Conservation (phyloP, 53 echinoderm and acorn worm species). For the Holothuria scabra region DNA sequence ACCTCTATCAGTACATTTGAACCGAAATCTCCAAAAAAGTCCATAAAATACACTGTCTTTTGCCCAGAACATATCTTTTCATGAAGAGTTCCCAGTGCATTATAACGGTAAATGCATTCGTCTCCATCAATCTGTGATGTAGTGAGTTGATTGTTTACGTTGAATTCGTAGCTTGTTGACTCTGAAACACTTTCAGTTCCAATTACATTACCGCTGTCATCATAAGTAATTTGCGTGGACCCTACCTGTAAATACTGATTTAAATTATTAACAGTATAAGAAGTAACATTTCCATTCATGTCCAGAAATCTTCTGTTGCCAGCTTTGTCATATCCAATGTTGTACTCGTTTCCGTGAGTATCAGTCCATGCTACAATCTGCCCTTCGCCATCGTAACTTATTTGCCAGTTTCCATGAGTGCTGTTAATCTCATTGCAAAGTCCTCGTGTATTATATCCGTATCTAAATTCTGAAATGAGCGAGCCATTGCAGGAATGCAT, state of each 20-base stretch:
- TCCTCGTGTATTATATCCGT: slow-evolving; percentile 37
- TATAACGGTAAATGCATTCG: slow-evolving; percentile 50
- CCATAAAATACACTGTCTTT: slow-evolving; percentile 35
- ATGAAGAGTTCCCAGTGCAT: slow-evolving; percentile 57
- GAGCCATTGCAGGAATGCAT: slow-evolving; percentile 12
- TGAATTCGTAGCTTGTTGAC: neutral
- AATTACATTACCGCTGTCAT: slow-evolving; percentile 48
- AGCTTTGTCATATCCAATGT: slow-evolving; percentile 50
- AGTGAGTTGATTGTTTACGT: slow-evolving; percentile 22
- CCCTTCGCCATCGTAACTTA: slow-evolving; percentile 49
- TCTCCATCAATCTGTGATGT: slow-evolving; percentile 10
- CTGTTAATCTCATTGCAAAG: slow-evolving; percentile 34
- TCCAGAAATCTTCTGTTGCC: slow-evolving; percentile 44
- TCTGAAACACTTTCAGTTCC: neutral
- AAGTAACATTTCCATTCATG: slow-evolving; percentile 11
- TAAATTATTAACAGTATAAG: slow-evolving; percentile 55
- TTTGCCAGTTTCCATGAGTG: slow-evolving; percentile 42
- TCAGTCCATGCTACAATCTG: slow-evolving; percentile 56
- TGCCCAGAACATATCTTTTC: slow-evolving; percentile 35
- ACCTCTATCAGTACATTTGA: slow-evolving; percentile 55
- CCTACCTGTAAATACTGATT: slow-evolving; percentile 54
- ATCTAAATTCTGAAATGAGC: slow-evolving; percentile 11
- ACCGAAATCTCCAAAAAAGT: slow-evolving; percentile 61
- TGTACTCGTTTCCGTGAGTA: slow-evolving; percentile 35
- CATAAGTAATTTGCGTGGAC: slow-evolving; percentile 31